Evolutionary conservation across 2,113 vertebrate genomes (phyloP).

Genomic region (Spheniscus mendiculus): DNA sequence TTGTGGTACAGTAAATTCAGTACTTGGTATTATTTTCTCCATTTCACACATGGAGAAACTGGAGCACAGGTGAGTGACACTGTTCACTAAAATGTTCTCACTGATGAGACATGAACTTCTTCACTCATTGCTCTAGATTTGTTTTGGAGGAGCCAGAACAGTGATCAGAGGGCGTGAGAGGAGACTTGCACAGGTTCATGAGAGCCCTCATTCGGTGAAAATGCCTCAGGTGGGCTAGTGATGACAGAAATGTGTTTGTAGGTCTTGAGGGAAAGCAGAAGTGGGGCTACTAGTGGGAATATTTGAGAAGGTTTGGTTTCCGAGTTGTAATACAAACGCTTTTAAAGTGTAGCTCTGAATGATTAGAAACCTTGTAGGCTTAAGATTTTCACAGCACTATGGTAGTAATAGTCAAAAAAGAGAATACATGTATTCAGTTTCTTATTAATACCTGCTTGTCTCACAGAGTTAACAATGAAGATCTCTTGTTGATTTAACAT

Average conservation of each 20-base stretch:
- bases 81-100: background rate
- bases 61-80: background rate
- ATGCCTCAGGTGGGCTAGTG: background rate
- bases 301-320: background rate
- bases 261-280: background rate
- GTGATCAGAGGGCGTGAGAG: background rate
- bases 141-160: background rate
- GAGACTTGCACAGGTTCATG: background rate
- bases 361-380: background rate
- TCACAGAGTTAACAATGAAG: background rate
- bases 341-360: background rate
- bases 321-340: background rate
- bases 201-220: background rate
- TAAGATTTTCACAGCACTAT: background rate
- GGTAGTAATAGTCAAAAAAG: background rate
- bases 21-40: background rate
- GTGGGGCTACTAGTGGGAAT: background rate
- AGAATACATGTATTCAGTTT: background rate
- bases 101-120: background rate
- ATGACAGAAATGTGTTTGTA: background rate
- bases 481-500: background rate
- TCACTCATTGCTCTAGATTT: background rate
- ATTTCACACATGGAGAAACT: accelerated
- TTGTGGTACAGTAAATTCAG: background rate
- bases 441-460: background rate